These are phyloP conservation scores for Aphidius colemani DNA, from an alignment of 2,888 invertebrate species.

Conservation along the genomic window DNA sequence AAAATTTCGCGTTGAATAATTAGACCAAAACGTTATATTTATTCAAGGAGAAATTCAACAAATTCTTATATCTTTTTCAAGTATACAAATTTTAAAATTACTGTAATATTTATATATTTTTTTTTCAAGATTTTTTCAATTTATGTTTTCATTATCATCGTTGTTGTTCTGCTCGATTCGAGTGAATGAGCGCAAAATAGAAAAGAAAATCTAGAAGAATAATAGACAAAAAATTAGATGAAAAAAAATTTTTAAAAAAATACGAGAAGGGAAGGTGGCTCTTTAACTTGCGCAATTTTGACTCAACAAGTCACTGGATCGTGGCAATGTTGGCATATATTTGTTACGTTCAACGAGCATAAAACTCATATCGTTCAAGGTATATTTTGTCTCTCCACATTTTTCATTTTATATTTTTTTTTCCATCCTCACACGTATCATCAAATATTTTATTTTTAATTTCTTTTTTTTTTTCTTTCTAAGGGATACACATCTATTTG, in stretches of 20 bases:
- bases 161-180: not conserved
- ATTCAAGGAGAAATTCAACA: not conserved
- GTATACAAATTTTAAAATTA: not conserved
- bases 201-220: not conserved
- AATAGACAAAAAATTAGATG: no score
- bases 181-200: slow-evolving; percentile 20
- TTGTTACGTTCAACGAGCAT: slow-evolving; percentile 54
- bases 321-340: slow-evolving; percentile 40
- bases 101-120: slow-evolving; percentile 1
- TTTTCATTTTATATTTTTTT: slow-evolving; percentile 11
- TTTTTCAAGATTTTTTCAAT: not conserved
- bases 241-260: no score
- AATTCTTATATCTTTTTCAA: not conserved
- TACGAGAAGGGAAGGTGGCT: not conserved
- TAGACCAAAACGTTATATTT: slow-evolving; percentile 21
- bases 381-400: slow-evolving; percentile 26
- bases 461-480: no score
- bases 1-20: slow-evolving; percentile 4
- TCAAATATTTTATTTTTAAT: no score
- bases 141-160: not conserved
- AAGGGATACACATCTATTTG: no score
- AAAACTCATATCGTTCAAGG: slow-evolving; percentile 43
- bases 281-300: slow-evolving; percentile 45
- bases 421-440: slow-evolving; percentile 10
- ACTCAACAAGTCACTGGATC: slow-evolving; percentile 48